Conservation (phyloP, 2,113 vertebrate species). For the Brienomyrus brachyistius region DNA sequence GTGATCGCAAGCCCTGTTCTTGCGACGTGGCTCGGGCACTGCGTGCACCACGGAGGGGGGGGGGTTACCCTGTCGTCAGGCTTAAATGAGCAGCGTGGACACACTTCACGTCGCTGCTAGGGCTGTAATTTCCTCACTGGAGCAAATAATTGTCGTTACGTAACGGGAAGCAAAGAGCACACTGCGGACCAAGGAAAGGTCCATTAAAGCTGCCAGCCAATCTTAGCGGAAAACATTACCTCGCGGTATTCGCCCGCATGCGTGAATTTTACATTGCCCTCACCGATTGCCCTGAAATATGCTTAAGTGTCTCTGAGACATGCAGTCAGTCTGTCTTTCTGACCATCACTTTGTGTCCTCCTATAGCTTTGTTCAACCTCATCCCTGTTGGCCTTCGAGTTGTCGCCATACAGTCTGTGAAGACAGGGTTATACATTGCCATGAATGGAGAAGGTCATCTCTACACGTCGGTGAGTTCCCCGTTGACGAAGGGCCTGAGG, state of each 20-base stretch:
- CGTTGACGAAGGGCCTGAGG: not conserved
- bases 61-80: not conserved
- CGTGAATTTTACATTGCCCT: not conserved
- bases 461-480: conserved; percentile 85
- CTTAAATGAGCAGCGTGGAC: not conserved
- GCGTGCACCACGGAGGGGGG: not conserved
- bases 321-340: not conserved
- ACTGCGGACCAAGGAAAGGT: not conserved
- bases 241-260: not conserved
- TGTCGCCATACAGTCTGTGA: conserved; percentile 93
- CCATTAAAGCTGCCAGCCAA: not conserved
- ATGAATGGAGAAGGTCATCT: conserved; percentile 95
- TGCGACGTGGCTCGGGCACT: not conserved
- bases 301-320: not conserved
- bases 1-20: not conserved
- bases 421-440: conserved; percentile 89
- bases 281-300: not conserved
- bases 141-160: not conserved
- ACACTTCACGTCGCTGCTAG: not conserved
- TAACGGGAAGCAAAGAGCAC: not conserved
- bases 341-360: conserved; percentile 25
- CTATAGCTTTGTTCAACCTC: conserved; percentile 90
- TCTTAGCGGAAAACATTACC: not conserved
- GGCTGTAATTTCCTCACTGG: not conserved
- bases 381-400: conserved; percentile 93